Base-by-base conservation (phyloP, 2,113 vertebrate genomes). In the Peromyscus maniculatus region DNA sequence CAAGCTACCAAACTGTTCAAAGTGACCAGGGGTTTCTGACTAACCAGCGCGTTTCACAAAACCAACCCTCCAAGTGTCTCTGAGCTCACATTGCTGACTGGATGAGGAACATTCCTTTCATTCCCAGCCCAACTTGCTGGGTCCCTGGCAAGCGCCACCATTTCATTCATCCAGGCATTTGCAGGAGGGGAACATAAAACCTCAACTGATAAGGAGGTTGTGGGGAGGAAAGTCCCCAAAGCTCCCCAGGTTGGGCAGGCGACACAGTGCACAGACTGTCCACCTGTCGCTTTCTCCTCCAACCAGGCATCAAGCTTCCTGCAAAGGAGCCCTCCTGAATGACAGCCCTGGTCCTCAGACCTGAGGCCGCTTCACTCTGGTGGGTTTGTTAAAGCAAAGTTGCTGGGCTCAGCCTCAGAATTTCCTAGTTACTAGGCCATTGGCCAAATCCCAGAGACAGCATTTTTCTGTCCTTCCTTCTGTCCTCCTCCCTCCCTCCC, bases 1-100 rank as follows among this genome's bases (percentile, higher is more conserved):
- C 78, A 92, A 97, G 52, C 78, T 4, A 19, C 55, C 55, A 36
- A 92, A 90, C 36, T 43, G 9, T 91, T 93, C 83, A 75, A 83
- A 89, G 49, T 28, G 74, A 75, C 36, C 3, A 49, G 36, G 62
- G 17, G 21, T 67, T 75, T 77, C 52, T 77, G 22, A 49, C 79
- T 55, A 28, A 75, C 36, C 36, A 88, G 46, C 9, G 3, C 72
- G 66, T 21, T 87, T 93, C 64, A 7, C 12, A 79, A 93, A 82
- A 86, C 3, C 31, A 96, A 80, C 46, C 39, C 55, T 92, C 22
- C 79, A 39, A 80, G 9, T 7, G 4, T 83, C 82, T 62, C 15
- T 59, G 77, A 87, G 13, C n/a, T 95, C 94, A 79, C n/a, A 31
- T 33, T 72, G 0, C 28, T 67, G 36, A 96, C 19, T 36, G 43